phyloP scores from a whole-genome alignment of 2,797 vertebrate species.

The Sylvia borin region DNA sequence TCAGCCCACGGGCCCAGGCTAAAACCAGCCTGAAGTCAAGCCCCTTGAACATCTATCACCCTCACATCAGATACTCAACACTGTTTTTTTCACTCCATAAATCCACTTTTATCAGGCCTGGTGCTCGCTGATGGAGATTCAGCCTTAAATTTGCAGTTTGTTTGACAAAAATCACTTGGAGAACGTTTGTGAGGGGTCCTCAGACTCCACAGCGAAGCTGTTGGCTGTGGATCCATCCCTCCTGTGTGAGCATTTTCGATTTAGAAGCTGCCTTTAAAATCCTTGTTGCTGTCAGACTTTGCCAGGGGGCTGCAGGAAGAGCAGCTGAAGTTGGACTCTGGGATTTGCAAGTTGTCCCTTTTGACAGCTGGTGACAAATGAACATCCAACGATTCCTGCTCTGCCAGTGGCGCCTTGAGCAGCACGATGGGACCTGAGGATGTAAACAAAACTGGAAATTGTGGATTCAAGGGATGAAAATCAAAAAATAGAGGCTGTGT shows the following conservation, averaged over 20 bases:
- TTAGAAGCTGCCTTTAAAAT: neutral
- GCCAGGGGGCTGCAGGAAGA: neutral
- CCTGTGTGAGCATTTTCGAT: neutral
- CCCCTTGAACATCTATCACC: neutral
- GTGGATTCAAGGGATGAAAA: neutral
- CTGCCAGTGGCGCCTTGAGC: neutral
- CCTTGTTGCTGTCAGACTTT: neutral
- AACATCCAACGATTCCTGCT: neutral
- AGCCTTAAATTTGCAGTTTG: neutral
- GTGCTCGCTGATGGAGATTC: neutral
- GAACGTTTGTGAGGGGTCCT: neutral
- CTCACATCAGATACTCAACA: neutral
- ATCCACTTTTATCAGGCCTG: neutral
- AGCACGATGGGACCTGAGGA: neutral
- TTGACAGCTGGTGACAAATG: neutral
- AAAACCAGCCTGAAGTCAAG: neutral
- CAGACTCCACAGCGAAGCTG: neutral
- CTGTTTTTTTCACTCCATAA: slow-evolving; percentile 21
- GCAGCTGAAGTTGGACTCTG: neutral
- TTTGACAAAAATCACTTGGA: neutral
- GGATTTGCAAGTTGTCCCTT: neutral
- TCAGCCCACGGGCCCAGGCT: neutral
- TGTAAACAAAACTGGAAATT: neutral
- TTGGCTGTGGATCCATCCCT: neutral
- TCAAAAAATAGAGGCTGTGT: neutral